Evolutionary conservation across 2,113 vertebrate genomes (phyloP).

Genomic region (Barnardius zonarius): DNA sequence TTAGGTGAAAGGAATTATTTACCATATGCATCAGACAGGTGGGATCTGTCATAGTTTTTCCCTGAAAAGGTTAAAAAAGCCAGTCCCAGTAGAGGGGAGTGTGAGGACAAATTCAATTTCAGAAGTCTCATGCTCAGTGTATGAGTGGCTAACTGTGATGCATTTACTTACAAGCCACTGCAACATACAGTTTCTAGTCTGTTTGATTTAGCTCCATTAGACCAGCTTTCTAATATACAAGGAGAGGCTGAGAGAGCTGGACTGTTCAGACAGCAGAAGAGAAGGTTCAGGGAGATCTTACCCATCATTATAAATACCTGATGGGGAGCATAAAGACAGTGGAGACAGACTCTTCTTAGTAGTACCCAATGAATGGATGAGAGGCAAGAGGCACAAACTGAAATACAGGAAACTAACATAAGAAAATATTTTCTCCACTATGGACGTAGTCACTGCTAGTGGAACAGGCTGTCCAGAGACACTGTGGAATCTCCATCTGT

Average conservation of each 20-base stretch:
- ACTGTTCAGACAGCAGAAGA: not conserved
- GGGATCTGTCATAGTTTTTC: not conserved
- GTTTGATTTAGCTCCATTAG: not conserved
- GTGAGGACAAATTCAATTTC: not conserved
- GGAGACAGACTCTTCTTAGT: not conserved
- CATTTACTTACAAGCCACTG: not conserved
- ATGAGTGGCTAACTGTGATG: not conserved
- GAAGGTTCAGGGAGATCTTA: not conserved
- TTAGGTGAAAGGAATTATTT: not conserved
- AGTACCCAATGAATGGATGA: not conserved
- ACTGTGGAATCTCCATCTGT: not conserved
- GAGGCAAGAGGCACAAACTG: not conserved
- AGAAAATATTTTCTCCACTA: not conserved
- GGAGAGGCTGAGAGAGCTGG: not conserved
- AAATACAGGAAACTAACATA: not conserved
- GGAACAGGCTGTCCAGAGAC: not conserved
- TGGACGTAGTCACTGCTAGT: not conserved
- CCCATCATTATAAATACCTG: not conserved
- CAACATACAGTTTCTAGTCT: not conserved
- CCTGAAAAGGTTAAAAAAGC: not conserved
- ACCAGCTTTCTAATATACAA: not conserved
- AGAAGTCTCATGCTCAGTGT: not conserved
- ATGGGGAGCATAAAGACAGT: not conserved
- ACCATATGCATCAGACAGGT: not conserved
- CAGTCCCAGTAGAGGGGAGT: not conserved